These are phyloP conservation scores for Xenus cinereus DNA, from an alignment of 2,113 vertebrate genomes.

Conservation along the genomic window DNA sequence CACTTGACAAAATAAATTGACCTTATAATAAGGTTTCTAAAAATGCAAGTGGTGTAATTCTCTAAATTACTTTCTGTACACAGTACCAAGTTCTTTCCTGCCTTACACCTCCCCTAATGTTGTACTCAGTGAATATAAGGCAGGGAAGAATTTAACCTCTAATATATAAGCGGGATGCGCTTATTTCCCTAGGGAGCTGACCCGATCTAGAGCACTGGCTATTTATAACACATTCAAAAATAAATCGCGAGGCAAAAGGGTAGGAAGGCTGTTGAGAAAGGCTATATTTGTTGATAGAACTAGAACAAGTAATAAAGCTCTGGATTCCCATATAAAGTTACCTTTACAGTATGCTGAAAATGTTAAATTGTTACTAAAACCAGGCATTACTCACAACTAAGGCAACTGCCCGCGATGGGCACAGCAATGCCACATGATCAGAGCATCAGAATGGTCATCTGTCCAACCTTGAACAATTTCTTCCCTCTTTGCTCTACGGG, in stretches of 20 bases:
- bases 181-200: slow-evolving; percentile 20
- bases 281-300: neutral
- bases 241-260: neutral
- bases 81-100: neutral
- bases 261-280: neutral
- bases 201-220: neutral
- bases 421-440: rapidly evolving
- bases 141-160: neutral
- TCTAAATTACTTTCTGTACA: neutral
- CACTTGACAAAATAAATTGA: neutral
- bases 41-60: neutral
- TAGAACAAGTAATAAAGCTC: neutral
- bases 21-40: neutral
- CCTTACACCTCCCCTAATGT: neutral
- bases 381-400: neutral
- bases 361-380: neutral
- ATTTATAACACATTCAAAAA: slow-evolving; percentile 27
- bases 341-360: neutral
- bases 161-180: neutral
- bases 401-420: rapidly evolving
- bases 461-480: neutral
- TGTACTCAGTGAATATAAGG: neutral
- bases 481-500: neutral
- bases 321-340: neutral
- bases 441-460: neutral